These are phyloP conservation scores for Xanthostigma xanthostigma DNA, from an alignment of 2,888 invertebrate species.

Conservation along the genomic window DNA sequence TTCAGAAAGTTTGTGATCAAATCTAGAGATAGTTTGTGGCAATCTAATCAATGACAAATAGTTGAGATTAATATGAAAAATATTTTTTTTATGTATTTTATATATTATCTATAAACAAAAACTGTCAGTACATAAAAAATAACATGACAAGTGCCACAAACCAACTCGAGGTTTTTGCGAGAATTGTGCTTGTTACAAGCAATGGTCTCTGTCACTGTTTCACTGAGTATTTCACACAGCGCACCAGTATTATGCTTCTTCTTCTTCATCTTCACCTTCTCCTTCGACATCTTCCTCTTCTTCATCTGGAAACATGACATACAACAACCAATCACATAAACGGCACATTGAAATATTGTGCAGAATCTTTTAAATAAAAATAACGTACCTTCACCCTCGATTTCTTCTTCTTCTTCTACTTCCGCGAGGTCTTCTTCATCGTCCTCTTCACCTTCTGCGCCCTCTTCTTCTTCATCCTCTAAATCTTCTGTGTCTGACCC, in stretches of 20 bases:
- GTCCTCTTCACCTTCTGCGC: constrained; percentile 27
- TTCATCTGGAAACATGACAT: constrained; percentile 22
- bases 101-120: constrained; percentile 1
- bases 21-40: constrained; percentile 9
- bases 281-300: constrained; percentile 29
- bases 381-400: constrained; percentile 28
- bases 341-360: background rate
- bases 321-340: constrained; percentile 5
- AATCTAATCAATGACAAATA: background rate
- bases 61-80: constrained; percentile 5
- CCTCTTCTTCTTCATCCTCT: constrained; percentile 45
- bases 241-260: constrained; percentile 28
- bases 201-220: constrained; percentile 18
- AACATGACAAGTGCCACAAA: constrained; percentile 20
- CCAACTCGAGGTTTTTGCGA: constrained; percentile 25
- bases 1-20: constrained; percentile 5
- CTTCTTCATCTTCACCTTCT: constrained; percentile 28
- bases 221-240: constrained; percentile 12
- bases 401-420: constrained; percentile 27
- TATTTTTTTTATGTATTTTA: constrained; percentile 3
- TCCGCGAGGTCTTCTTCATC: constrained; percentile 30
- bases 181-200: constrained; percentile 21
- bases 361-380: background rate
- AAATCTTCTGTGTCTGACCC: constrained; percentile 43
- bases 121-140: constrained; percentile 1